Evolutionary conservation across 1,140 invertebrate genomes (phyloP).

Genomic region (Lordiphosa mommai): DNA sequence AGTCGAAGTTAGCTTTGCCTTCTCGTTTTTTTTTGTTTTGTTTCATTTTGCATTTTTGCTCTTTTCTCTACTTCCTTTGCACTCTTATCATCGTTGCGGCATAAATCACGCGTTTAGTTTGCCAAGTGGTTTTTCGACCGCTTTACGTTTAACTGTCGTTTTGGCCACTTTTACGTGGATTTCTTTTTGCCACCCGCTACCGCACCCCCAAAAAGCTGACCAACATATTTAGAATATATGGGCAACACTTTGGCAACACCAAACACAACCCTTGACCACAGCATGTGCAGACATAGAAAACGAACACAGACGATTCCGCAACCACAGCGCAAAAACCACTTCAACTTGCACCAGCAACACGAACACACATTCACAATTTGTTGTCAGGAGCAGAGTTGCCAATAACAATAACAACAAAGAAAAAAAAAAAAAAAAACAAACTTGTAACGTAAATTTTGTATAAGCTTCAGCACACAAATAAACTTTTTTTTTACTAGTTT

Average conservation of each 20-base stretch:
- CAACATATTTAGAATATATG: constrained; percentile 77
- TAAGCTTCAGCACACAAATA: constrained; percentile 47
- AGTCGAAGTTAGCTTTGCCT: no score
- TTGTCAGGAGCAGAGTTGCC: constrained; percentile 64
- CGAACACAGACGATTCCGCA: constrained; percentile 63
- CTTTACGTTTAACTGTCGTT: constrained; percentile 52
- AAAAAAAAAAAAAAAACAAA: constrained; percentile 35
- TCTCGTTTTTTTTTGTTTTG: neutral
- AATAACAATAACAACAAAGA: constrained; percentile 38
- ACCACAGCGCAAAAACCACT: constrained; percentile 73
- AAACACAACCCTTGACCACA: constrained; percentile 69
- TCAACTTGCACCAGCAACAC: constrained; percentile 49
- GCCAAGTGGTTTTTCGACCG: constrained; percentile 52
- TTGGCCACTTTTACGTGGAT: constrained; percentile 32
- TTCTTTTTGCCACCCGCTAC: neutral
- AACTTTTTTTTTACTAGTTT: constrained; percentile 3
- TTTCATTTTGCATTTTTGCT: constrained; percentile 7
- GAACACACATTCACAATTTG: constrained; percentile 9
- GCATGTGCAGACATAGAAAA: constrained; percentile 36
- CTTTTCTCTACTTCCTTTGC: constrained; percentile 3
- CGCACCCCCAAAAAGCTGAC: constrained; percentile 21
- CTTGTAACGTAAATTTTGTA: constrained; percentile 53
- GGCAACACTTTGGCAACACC: constrained; percentile 72
- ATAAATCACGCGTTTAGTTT: constrained; percentile 64
- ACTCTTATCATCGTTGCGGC: constrained; percentile 50